Evolutionary conservation across 2,888 invertebrate genomes (phyloP).

Genomic region (Alcis repandata): DNA sequence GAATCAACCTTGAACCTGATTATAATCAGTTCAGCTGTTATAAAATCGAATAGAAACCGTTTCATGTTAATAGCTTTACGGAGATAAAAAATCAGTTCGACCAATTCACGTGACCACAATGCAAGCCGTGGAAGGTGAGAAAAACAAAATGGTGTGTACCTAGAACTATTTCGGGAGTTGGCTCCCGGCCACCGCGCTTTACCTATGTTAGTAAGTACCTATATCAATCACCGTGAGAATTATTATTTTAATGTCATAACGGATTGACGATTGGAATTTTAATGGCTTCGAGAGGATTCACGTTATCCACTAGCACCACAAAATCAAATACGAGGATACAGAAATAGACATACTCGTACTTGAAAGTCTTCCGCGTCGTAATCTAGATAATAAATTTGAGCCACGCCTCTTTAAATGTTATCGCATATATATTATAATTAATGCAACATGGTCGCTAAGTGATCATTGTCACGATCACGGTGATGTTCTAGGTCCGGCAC

Average conservation of each 20-base stretch:
- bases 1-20: conserved; percentile 28
- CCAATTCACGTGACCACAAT: conserved; percentile 74
- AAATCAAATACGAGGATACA: conserved; percentile 15
- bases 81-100: conserved; percentile 36
- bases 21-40: conserved; percentile 42
- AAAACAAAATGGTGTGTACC: conserved; percentile 65
- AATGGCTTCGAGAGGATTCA: conserved; percentile 41
- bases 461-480: conserved; percentile 39
- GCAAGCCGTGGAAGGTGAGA: conserved; percentile 73
- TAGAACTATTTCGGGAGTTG: conserved; percentile 75
- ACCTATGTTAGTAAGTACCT: conserved; percentile 67
- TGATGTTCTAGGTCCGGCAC: conserved; percentile 41
- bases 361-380: conserved; percentile 15
- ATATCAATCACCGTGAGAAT: conserved; percentile 64
- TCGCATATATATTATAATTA: conserved; percentile 50
- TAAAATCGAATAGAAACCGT: conserved; percentile 49
- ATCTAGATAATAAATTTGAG: conserved; percentile 33
- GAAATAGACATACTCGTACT: conserved; percentile 8
- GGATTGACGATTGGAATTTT: conserved; percentile 54
- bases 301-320: conserved; percentile 16
- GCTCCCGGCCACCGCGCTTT: conserved; percentile 72
- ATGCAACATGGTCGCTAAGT: conserved; percentile 40
- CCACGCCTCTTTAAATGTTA: conserved; percentile 54
- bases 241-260: conserved; percentile 62
- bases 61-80: conserved; percentile 26